Base-by-base conservation (phyloP, 2,113 vertebrate genomes). In the Barbus barbus region DNA sequence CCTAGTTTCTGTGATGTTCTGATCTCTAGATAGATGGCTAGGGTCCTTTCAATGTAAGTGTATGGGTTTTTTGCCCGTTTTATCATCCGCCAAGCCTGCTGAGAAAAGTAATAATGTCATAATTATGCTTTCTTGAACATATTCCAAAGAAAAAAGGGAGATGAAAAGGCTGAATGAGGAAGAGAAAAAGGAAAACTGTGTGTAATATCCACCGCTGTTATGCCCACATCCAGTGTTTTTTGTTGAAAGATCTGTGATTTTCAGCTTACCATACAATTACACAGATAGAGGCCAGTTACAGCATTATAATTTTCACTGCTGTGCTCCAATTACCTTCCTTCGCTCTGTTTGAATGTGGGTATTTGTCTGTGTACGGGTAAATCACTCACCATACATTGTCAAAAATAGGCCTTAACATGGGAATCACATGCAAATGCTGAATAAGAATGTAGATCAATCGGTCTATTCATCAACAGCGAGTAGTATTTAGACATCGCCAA, bases 381-480 rank as follows among this genome's bases (percentile, higher is more conserved):
- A 78, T 78, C 14, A 44, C 56, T 61, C 5, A 20, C 56, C 56
- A 8, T 73, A 46, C n/a, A 44, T 13, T 46, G 8, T 61, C n/a
- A 41, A 7, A 78, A 58, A 36, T 16, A 60, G 14, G 18, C 18
- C 46, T 69, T 46, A 12, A 20, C 18, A 46, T 46, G 36, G 36
- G 28, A 78, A n/a, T 78, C 38, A 8, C 9, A 56, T 31, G 3
- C 44, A 18, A 63, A n/a, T 11, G 8, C 75, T 46, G 73, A 63
- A 78, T 69, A 82, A 58, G 51, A 73, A 22, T 58, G 26, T 12
- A 53, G 73, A 75, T 69, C 79, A 72, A 24, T 79, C 18, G 63
- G 83, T 44, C 53, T 44, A 73, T 78, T 63, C 74, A 80, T 60
- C 56, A 24, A 41, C 31, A 24, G 56, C 5, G 22, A 4, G 16